Evolutionary conservation across 2,888 invertebrate genomes (phyloP), one percentile per base, ranked within the genome.

Genomic region (Zelleria hepariella): DNA sequence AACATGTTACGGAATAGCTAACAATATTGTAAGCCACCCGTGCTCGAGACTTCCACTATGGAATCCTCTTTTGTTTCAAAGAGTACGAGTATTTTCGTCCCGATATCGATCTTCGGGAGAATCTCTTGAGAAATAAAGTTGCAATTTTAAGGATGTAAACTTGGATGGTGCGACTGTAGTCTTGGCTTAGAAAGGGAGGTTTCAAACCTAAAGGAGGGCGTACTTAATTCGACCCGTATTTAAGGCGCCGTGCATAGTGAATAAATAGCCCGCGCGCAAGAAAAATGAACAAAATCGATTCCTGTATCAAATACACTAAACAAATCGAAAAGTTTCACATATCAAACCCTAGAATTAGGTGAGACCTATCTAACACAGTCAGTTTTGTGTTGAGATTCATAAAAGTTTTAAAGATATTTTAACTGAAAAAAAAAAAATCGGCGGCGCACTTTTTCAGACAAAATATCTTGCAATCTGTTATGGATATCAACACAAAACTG

Each of bases 1-100:
- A 48, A 49, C 47, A 56, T 56, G 54, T 54, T 54, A 18, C 18
- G n/a, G 56, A 56, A 56, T 56, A 20, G 56, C 56, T 56, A 56
- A 27, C 27, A 32, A 20, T 56, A 56, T 56, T 42, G 51, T 51
- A 51, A 51, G 51, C 23, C 23, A 23, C 51, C 20, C 8, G 21
- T 51, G 21, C 49, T 21, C 49, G 18, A 49, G 18, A 20, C 51
- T 51, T n/a, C 3, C n/a, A 42, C 15, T 21, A 23, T 51, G 23
- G 51, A 20, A 8, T 4, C 10, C 21, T 51, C 21, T 21, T 10
- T 23, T 20, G 23, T 51, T 51, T 21, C 23, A 23, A 51, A 51
- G 21, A 51, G 21, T 10, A 51, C 20, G 8, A 23, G 8, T 10
- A 20, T 21, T 49, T 18, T 49, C n/a, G 8, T 51, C 10, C 20